Base-by-base conservation (phyloP, 2,113 vertebrate species). In the Noctilio leporinus region DNA sequence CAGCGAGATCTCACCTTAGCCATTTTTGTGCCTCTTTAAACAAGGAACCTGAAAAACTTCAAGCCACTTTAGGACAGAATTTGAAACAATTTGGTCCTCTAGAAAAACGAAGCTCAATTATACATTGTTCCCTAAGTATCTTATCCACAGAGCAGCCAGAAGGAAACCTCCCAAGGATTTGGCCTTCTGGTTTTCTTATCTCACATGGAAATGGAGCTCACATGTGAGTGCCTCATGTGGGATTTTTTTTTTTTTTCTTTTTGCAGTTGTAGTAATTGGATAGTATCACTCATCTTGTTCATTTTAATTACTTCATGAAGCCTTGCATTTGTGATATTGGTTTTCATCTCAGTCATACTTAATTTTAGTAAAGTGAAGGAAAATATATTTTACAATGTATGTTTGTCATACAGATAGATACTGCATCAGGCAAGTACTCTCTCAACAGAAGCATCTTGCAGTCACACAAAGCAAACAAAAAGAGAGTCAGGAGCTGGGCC, bases 241-340 rank as follows among this genome's bases (percentile, higher is more conserved):
- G 82, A 90, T 73, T 59, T 51, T 86, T 67, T 77, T 81, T 94
- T 80, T 19, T 78, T 95, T 77, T 94, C 64, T 26, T 78, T 94
- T 84, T 77, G 78, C 78, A 93, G 51, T 90, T 92, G 90, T 85
- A 62, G 43, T 75, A 76, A 81, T 88, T 95, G 91, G 15, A 81
- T 33, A 45, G 38, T 53, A 43, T 91, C 67, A 49, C 17, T 91
- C 86, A 84, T 10, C 49, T 93, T 80, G 19, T 26, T 96, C 55
- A 70, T 65, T 96, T 97, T 65, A 91, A 55, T 90, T 90, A 95
- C 89, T 97, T 65, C 1, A 12, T 87, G 91, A 95, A 95, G 12
- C 5, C 6, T 83, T 93, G 24, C 20, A 86, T 59, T 90, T 96
- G 43, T 10, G 64, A 22, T 73, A 5, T 78, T 90, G 77, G 57